Evolutionary conservation across 2,888 invertebrate genomes (phyloP), one percentile per base, ranked within the genome.

Genomic region (Eustalomyia histrio): DNA sequence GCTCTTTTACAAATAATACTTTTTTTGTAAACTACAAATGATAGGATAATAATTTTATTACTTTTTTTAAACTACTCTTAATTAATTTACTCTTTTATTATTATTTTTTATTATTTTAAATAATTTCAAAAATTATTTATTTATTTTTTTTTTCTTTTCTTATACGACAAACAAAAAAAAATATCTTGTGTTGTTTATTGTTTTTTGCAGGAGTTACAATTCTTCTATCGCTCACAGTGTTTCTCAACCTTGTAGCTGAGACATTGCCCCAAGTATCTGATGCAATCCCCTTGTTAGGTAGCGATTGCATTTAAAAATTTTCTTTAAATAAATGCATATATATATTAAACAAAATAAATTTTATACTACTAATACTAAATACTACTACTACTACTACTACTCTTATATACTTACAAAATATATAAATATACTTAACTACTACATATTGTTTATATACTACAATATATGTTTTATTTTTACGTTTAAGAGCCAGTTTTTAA

Each of bases 241-340:
- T 99, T 94, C 96, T 99, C 94, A 97, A 99, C 94, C 96, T 99
- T 94, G 98, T 99, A 92, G 98, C 98, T 89, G 98, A 99, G 95
- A 98, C 98, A 93, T 97, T 99, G 95, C 99, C 99, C 92, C 98
- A 97, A 94, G 99, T 99, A 92, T 99, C 99, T 92, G 99, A 99
- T 93, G 98, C 99, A 92, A 98, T 99, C 93, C 99, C 99, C 93
- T 94, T 99, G 94, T 98, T 99, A 96, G 99, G 99, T 97, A 96
- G 94, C 94, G 90, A 90, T 90, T 90, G 90, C 90, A 90, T 90
- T 90, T 87, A 89, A 88, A 88, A 87, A 88, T 89, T 87, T 78
- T 78, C 78, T 78, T 78, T 78, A 78, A 78, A 78, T 78, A 78
- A 78, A 78, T 72, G 78, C 78, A 87, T 86, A 87, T 87, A 87